Conservation (phyloP, 2,797 vertebrate species). For the Parauchenoglanis punctatus region DNA sequence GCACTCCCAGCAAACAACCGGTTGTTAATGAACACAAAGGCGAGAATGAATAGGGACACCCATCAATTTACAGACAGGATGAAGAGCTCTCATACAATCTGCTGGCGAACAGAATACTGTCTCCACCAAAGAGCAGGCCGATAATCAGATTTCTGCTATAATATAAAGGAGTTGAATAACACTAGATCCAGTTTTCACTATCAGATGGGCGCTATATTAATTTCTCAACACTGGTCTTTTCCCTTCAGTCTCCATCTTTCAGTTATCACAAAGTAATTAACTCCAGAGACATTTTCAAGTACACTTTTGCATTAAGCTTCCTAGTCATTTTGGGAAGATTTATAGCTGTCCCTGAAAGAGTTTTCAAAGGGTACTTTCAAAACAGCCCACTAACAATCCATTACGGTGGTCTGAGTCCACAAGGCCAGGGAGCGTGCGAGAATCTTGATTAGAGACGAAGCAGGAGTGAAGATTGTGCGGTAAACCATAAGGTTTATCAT, state of each 20-base stretch:
- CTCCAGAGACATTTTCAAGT: conserved; percentile 4
- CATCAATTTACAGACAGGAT: not conserved
- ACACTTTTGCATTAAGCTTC: conserved; percentile 9
- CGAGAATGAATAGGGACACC: not conserved
- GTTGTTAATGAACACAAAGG: conserved; percentile 3
- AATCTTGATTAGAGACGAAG: conserved; percentile 25
- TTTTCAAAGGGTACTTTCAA: conserved; percentile 30
- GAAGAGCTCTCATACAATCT: conserved; percentile 26
- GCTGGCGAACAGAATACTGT: conserved; percentile 11
- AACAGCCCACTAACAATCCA: conserved; percentile 34
- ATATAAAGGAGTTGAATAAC: conserved; percentile 14
- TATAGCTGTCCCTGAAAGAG: conserved; percentile 35
- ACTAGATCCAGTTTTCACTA: conserved; percentile 30
- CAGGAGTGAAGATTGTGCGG: not conserved
- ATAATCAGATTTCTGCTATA: conserved; percentile 47
- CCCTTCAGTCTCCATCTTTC: conserved; percentile 20
- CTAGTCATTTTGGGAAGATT: conserved; percentile 14
- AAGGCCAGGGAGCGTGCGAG: not conserved
- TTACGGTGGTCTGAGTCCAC: conserved; percentile 13
- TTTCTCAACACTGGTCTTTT: conserved; percentile 34
- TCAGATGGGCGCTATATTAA: conserved; percentile 44
- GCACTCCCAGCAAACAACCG: conserved; percentile 1
- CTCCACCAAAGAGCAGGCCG: conserved; percentile 43
- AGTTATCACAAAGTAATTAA: conserved; percentile 34
- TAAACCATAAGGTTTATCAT: not conserved